Conservation (phyloP, 1,140 invertebrate species). For the Prorops nasuta region DNA sequence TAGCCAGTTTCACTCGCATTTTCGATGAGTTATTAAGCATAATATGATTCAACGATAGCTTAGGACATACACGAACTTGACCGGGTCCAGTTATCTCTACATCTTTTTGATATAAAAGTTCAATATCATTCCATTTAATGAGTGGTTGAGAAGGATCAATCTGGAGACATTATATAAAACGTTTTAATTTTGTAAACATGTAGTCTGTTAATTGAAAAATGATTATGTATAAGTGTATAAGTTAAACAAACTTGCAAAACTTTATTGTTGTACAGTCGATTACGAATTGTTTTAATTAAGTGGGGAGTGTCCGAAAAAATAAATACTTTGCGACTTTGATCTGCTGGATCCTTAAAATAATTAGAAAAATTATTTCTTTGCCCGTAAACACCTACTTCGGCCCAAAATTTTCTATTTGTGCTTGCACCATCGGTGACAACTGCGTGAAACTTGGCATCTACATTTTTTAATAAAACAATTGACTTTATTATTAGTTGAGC, state of each 20-base stretch:
- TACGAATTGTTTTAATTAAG: constrained; percentile 1
- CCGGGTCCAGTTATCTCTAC: not conserved
- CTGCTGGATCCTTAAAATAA: constrained; percentile 12
- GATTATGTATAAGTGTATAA: constrained; percentile 3
- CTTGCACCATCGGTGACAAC: too few relatives aligned
- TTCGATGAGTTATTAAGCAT: constrained; percentile 7
- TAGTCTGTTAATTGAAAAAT: constrained; percentile 2
- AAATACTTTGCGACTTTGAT: constrained; percentile 8
- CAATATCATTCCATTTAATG: constrained; percentile 16
- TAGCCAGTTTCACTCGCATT: constrained; percentile 11
- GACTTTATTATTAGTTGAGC: constrained; percentile 15
- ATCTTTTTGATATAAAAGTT: constrained; percentile 6
- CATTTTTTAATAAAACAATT: constrained; percentile 13
- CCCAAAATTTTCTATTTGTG: too few relatives aligned
- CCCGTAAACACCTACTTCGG: constrained; percentile 5
- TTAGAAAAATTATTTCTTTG: constrained; percentile 4
- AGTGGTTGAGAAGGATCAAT: constrained; percentile 5
- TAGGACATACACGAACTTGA: too few relatives aligned
- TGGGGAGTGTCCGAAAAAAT: constrained; percentile 13
- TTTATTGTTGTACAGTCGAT: constrained; percentile 3
- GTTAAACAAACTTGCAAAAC: constrained; percentile 12
- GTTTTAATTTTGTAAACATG: not conserved
- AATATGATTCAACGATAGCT: constrained; percentile 8
- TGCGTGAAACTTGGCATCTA: too few relatives aligned
- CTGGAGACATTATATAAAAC: not conserved